Base-by-base conservation (phyloP, 1,140 invertebrate genomes). In the Drosophila chauvacae region DNA sequence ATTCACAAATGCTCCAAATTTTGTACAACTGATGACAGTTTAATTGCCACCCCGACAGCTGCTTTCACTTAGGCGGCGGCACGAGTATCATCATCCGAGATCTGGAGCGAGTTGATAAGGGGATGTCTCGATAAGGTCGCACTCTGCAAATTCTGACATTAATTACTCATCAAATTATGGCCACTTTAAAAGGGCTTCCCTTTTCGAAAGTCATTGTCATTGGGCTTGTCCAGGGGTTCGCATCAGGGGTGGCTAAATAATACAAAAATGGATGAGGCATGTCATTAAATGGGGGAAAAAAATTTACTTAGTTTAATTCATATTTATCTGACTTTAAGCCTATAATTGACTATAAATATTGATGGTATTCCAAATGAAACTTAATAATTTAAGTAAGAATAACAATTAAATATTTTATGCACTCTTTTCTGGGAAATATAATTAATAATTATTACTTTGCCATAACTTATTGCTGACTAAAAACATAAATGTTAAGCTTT, bases 1-100 rank as follows among this genome's bases (percentile, higher is more conserved):
- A 81, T 55, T 70, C 53, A 58, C 68, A 80, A 83, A 81, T 58
- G 71, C 62, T 72, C 28, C 26, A 81, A 80, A 63, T 61, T 83
- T 77, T 50, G 56, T 50, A 50, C 42, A 71, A 64, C 85, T 88
- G 84, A 88, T 88, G 84, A 88, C 84, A 90, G 68, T 88, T 88
- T 88, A 88, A 88, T 88, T 90, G 77, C 72, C 59, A 16, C 45
- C 48, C 62, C 81, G 75, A 82, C 84, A 87, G 84, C 84, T 87
- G 84, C 80, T 88, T 87, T 83, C 80, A 82, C 80, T 77, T 70
- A 35, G 50, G 51, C 82, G 50, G 41, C 18, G 51, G 51, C 82
- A 81, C 63, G 77, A 69, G 56, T 74, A 83, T 87, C 76, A 73
- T 82, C 84, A 77, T 68, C 56, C n/a, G 41, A 48, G 60, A 63